Conservation (phyloP, 1,140 invertebrate species). For the Aphaenogaster rudis region DNA sequence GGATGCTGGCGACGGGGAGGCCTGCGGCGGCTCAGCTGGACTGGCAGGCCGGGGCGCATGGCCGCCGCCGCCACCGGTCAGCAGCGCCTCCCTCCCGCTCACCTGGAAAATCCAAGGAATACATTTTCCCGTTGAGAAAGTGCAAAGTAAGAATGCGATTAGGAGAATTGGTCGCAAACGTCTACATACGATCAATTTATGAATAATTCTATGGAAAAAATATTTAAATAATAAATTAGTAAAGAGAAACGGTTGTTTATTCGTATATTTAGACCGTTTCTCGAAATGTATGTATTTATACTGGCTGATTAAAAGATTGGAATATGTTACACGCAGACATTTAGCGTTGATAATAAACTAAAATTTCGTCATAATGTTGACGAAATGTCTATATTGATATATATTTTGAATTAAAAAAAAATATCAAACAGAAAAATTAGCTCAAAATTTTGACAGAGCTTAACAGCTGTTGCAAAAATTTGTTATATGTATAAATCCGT, state of each 20-base stretch:
- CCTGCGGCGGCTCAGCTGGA: constrained; percentile 84
- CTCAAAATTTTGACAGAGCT: not conserved
- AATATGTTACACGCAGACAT: not conserved
- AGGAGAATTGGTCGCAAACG: not conserved
- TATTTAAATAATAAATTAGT: not conserved
- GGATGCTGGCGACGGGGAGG: constrained; percentile 83
- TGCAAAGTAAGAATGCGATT: not conserved
- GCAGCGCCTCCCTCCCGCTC: constrained; percentile 88
- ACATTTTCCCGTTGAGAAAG: not conserved
- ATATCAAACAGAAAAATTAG: not conserved
- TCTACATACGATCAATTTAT: not conserved
- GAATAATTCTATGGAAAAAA: not conserved
- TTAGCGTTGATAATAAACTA: not conserved
- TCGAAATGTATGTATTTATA: not conserved
- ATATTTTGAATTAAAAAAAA: not conserved
- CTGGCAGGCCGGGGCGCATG: constrained; percentile 86
- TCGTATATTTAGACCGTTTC: not conserved
- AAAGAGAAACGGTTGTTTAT: not conserved
- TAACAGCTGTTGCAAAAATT: not conserved
- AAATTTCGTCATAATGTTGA: not conserved
- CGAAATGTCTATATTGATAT: not conserved
- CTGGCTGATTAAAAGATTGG: not conserved
- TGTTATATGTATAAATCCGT: not conserved
- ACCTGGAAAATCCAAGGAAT: constrained; percentile 79
- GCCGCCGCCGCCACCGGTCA: constrained; percentile 88